Base-by-base conservation (phyloP, 2,797 vertebrate species). In the Nothura maculosa region DNA sequence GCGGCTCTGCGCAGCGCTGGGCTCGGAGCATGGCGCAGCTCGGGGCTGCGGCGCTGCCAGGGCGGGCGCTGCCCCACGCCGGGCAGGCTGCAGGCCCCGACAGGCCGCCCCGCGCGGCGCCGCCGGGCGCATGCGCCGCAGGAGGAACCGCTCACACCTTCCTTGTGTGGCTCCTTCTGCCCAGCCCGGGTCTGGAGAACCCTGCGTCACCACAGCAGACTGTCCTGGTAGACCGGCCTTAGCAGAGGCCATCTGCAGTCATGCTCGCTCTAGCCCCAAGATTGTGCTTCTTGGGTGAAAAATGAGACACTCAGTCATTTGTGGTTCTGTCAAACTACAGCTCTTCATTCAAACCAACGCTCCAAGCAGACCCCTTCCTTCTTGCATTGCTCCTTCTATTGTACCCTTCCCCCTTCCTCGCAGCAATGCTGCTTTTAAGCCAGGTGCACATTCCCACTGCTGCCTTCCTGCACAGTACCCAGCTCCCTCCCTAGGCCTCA, bases 41-140 rank as follows among this genome's bases (percentile, higher is more conserved):
- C 38, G 38, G 38, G 38, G 38, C 12, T 38, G 38, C 38, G 38
- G 38, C 38, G 38, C 9, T 38, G 38, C 77, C 13, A 24, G 25
- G 50, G 50, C 50, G 50, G 45, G 45, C 45, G 45, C 38, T 12
- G 38, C 38, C 38, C 38, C 86, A 89, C 45, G 21, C 38, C 45
- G 20, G 21, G 45, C 81, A n/a, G 81, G 81, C 93, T 89, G 87
- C 97, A 97, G 93, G 97, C 95, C 95, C 64, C 28, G 87, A 97
- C 97, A 96, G 75, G 97, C 84, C 90, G 82, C 63, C 27, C 18
- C 68, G 57, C 9, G 60, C 62, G 74, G 32, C 3, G 42, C 12
- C 3, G 38, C 38, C 38, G 38, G 38, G 38, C 38, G 38, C 38
- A 10, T 10, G 38, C 38, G 38, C 38, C 38, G 38, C 38, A 38